A percentile compares a stretch with the other conserved stretches of the same genome.
Evolutionary conservation across 2,888 invertebrate genomes (phyloP).

Genomic region (Leptothorax acervorum): DNA sequence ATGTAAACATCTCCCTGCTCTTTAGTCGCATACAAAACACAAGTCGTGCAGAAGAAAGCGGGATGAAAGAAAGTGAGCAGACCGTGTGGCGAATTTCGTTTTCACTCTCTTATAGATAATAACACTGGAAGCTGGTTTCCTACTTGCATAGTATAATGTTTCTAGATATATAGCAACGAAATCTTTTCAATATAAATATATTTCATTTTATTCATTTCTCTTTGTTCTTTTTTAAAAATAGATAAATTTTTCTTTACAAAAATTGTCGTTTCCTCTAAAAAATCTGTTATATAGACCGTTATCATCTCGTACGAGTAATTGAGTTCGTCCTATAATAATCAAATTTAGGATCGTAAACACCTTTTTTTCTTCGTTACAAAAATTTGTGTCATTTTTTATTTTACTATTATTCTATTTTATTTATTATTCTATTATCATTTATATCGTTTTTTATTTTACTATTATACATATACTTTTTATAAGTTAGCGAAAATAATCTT

Average conservation of each 20-base stretch:
- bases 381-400: constrained; percentile 64
- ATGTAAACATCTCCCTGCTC: constrained; percentile 41
- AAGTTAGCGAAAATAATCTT: constrained; percentile 52
- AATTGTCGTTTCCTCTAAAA: neutral
- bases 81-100: constrained; percentile 54
- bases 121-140: neutral
- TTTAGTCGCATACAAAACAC: constrained; percentile 37
- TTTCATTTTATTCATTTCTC: neutral
- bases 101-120: constrained; percentile 49
- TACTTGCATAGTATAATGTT: neutral
- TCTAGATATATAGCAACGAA: neutral
- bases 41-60: constrained; percentile 58
- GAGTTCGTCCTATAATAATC: neutral
- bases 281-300: no score
- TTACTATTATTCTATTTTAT: constrained; percentile 54
- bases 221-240: no score
- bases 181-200: neutral
- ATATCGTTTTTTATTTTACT: constrained; percentile 69
- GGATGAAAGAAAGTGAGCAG: constrained; percentile 54
- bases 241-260: neutral
- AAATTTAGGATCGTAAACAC: constrained; percentile 20
- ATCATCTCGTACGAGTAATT: neutral
- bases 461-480: constrained; percentile 30
- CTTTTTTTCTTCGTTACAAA: constrained; percentile 28
- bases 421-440: no score